phyloP scores from a whole-genome alignment of 2,113 vertebrate genomes.

The Aleadryas rufinucha region DNA sequence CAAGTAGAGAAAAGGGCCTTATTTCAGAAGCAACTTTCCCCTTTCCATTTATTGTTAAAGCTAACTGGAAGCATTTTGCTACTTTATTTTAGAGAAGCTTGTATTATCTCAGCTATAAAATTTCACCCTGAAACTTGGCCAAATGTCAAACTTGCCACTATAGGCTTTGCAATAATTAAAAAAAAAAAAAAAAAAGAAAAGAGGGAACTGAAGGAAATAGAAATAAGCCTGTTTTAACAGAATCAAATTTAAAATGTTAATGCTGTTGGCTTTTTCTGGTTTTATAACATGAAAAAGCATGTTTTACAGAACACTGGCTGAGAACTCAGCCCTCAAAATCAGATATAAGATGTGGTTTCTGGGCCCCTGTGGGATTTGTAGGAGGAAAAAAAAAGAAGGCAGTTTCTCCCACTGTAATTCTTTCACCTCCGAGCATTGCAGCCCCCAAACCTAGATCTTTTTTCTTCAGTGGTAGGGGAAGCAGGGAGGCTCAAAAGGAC shows the following conservation, averaged over 20 bases:
- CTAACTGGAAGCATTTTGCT: slow-evolving; percentile 14
- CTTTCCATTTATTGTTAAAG: neutral
- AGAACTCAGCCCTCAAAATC: neutral
- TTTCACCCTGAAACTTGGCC: neutral
- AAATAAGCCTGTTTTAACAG: neutral
- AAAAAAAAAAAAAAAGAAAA: neutral
- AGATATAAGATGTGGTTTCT: neutral
- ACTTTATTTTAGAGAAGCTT: slow-evolving; percentile 3
- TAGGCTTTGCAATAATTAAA: neutral
- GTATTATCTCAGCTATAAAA: slow-evolving; percentile 36
- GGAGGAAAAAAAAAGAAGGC: neutral
- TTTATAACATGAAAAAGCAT: neutral
- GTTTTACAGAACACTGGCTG: neutral
- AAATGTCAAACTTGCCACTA: neutral
- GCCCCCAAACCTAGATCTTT: neutral
- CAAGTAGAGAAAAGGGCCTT: neutral
- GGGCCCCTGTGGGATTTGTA: neutral
- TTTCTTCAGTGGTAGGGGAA: neutral
- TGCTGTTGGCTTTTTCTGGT: neutral
- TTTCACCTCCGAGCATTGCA: neutral
- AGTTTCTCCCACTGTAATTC: neutral
- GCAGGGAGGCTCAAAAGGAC: neutral
- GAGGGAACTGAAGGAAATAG: neutral
- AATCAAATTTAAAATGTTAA: neutral
- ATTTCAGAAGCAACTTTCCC: neutral